phyloP scores from a whole-genome alignment of 2,113 vertebrate species.

The Chloropsis cyanopogon region DNA sequence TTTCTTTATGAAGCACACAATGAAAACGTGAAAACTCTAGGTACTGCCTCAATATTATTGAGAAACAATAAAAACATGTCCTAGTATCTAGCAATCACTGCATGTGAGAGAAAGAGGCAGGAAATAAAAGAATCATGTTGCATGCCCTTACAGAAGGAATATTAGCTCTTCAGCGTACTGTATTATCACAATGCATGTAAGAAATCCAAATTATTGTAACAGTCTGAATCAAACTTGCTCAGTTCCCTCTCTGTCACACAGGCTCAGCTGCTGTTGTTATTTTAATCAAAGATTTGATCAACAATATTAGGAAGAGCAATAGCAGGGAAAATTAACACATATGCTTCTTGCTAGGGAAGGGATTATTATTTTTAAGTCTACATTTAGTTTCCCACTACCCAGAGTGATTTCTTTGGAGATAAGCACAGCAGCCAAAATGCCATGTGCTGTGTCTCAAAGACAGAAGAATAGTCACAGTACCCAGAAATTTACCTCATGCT shows the following conservation, averaged over 20 bases:
- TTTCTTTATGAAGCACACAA: slow-evolving; percentile 36
- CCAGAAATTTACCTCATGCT: neutral
- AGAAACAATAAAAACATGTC: slow-evolving; percentile 50
- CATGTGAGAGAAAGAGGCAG: neutral
- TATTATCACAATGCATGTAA: slow-evolving; percentile 35
- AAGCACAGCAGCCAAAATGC: neutral
- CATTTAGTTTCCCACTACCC: neutral
- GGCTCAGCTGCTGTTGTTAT: neutral
- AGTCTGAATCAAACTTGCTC: neutral
- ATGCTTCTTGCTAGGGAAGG: neutral
- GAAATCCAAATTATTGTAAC: slow-evolving; percentile 3
- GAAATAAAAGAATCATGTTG: slow-evolving; percentile 46
- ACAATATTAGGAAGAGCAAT: slow-evolving; percentile 20
- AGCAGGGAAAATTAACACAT: slow-evolving; percentile 29
- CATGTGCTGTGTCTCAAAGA: neutral
- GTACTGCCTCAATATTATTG: neutral
- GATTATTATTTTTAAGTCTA: slow-evolving; percentile 27
- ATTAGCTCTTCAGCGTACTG: slow-evolving; percentile 35
- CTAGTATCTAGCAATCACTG: slow-evolving; percentile 20
- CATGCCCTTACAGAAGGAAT: slow-evolving; percentile 1
- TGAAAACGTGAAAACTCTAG: slow-evolving; percentile 25
- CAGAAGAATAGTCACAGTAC: neutral
- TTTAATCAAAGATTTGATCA: slow-evolving; percentile 59
- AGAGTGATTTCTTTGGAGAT: neutral
- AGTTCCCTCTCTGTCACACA: neutral